phyloP scores from a whole-genome alignment of 1,140 invertebrate genomes.

The Melanaphis sacchari region DNA sequence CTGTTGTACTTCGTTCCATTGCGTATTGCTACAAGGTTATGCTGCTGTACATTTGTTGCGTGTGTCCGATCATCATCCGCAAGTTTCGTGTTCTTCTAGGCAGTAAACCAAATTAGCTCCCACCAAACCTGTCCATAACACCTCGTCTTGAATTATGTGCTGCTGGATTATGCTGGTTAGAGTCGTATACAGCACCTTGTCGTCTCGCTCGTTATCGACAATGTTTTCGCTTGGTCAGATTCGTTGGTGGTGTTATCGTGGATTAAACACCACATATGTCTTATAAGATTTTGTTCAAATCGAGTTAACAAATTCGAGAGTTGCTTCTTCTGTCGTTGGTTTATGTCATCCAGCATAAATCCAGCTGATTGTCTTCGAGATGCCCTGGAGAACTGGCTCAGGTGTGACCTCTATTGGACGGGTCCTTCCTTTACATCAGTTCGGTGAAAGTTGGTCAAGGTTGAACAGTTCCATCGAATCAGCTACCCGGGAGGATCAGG shows the following conservation, averaged over 20 bases:
- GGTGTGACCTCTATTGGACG: too few relatives aligned
- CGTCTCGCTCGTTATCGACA: background rate
- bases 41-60: conserved; percentile 61
- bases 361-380: too few relatives aligned
- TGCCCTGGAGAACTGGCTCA: too few relatives aligned
- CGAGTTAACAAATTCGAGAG: conserved; percentile 61
- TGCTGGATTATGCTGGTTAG: conserved; percentile 59
- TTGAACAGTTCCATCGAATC: too few relatives aligned
- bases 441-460: too few relatives aligned
- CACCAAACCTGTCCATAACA: conserved; percentile 63
- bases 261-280: conserved; percentile 59
- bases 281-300: conserved; percentile 62
- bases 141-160: conserved; percentile 64
- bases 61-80: background rate
- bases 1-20: too few relatives aligned
- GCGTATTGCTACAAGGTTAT: too few relatives aligned
- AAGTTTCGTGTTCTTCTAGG: conserved; percentile 59
- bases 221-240: conserved; percentile 27
- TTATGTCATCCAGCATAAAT: background rate
- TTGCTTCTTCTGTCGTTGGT: background rate
- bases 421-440: background rate
- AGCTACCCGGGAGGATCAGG: too few relatives aligned
- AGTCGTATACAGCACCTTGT: conserved; percentile 53
- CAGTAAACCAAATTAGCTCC: conserved; percentile 64
- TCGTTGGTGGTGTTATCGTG: conserved; percentile 59